These are phyloP conservation scores for Ceryle rudis DNA, from an alignment of 2,797 vertebrate genomes.

Conservation along the genomic window DNA sequence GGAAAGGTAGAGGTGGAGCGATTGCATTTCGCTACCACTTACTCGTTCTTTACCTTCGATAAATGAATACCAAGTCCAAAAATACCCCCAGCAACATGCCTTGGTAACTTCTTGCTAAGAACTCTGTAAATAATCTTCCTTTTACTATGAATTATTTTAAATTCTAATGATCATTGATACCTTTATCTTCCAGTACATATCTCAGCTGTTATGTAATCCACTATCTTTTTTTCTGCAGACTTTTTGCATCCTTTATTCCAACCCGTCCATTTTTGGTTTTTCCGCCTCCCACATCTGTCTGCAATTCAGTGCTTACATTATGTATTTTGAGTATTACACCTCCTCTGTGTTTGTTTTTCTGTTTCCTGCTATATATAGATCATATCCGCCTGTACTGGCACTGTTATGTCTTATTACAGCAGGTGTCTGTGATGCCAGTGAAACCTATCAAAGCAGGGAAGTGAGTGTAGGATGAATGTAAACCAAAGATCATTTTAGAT, in stretches of 20 bases:
- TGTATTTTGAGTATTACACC: constrained; percentile 53
- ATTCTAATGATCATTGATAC: background rate
- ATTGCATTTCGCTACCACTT: background rate
- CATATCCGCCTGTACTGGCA: constrained; percentile 29
- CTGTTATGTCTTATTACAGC: background rate
- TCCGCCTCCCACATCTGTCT: constrained; percentile 68
- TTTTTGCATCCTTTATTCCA: constrained; percentile 31
- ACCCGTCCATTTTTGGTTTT: constrained; percentile 50
- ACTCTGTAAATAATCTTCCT: background rate
- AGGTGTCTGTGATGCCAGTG: background rate
- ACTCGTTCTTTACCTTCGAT: background rate
- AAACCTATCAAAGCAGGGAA: background rate
- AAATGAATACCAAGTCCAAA: background rate
- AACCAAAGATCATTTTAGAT: background rate
- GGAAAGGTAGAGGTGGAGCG: background rate
- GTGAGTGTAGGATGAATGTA: background rate
- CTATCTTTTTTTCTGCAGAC: background rate
- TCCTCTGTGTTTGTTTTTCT: constrained; percentile 55
- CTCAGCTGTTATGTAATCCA: background rate
- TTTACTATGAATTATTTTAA: background rate
- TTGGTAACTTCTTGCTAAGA: background rate
- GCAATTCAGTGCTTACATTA: constrained; percentile 37
- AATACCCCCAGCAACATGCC: background rate
- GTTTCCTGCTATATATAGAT: constrained; percentile 25
- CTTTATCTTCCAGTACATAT: background rate